Evolutionary conservation across 1,140 invertebrate genomes (phyloP).

Genomic region (Drosophila lacertosa): DNA sequence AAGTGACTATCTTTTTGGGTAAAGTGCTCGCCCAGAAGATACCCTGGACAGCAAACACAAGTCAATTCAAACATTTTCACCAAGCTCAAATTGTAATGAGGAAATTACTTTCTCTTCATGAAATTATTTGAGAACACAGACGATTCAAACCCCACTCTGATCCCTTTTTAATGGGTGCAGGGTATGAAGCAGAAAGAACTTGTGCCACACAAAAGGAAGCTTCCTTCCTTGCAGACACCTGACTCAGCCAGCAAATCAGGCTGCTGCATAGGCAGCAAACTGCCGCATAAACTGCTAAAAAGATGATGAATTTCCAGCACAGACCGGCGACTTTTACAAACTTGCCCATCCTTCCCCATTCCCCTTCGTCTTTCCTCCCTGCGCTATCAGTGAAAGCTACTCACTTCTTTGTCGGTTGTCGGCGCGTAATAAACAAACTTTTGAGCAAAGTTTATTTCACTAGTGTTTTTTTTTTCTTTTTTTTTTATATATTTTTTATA

Average conservation of each 20-base stretch:
- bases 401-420: conserved; percentile 60
- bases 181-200: conserved; percentile 48
- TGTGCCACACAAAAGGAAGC: conserved; percentile 11
- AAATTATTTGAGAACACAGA: too few relatives aligned
- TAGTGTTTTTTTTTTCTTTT: conserved; percentile 35
- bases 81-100: too few relatives aligned
- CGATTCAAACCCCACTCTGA: too few relatives aligned
- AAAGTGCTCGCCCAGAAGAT: background rate
- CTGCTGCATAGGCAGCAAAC: conserved; percentile 57
- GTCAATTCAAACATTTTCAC: too few relatives aligned
- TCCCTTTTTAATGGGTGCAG: background rate
- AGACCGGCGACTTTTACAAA: conserved; percentile 61
- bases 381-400: conserved; percentile 41
- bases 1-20: background rate
- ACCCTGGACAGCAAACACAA: background rate
- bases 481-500: too few relatives aligned
- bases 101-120: too few relatives aligned
- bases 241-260: conserved; percentile 15
- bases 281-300: conserved; percentile 75
- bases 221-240: conserved; percentile 8
- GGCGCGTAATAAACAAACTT: conserved; percentile 82
- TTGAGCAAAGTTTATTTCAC: conserved; percentile 77
- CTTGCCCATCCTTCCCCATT: conserved; percentile 13
- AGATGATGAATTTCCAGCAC: conserved; percentile 79
- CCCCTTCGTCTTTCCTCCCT: background rate